Conservation (phyloP, 2,888 invertebrate species). For the Pterostichus niger region DNA sequence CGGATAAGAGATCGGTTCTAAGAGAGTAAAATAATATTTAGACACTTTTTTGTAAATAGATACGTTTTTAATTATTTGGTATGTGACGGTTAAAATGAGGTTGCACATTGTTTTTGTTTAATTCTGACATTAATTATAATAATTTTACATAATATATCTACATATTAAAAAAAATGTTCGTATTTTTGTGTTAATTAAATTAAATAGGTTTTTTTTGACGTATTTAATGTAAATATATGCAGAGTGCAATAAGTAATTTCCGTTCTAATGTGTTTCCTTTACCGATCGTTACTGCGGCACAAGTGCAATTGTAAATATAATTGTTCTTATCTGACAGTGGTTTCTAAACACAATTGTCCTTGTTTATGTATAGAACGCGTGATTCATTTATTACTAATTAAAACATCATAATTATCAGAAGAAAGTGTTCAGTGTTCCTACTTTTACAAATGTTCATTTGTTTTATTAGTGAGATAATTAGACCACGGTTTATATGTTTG, state of each 20-base stretch:
- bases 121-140: too few relatives aligned
- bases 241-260: constrained; percentile 24
- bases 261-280: constrained; percentile 24
- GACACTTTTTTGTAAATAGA: too few relatives aligned
- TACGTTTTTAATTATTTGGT: too few relatives aligned
- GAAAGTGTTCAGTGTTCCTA: constrained; percentile 56
- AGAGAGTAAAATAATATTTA: too few relatives aligned
- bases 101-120: too few relatives aligned
- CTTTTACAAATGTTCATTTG: constrained; percentile 51
- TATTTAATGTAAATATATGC: neutral
- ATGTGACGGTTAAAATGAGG: too few relatives aligned
- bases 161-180: too few relatives aligned
- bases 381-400: constrained; percentile 53
- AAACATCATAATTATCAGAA: constrained; percentile 55
- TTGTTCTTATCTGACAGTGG: constrained; percentile 49
- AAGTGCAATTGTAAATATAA: constrained; percentile 24
- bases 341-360: constrained; percentile 62
- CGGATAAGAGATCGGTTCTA: too few relatives aligned
- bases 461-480: constrained; percentile 35
- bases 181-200: too few relatives aligned
- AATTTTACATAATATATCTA: too few relatives aligned
- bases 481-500: constrained; percentile 4
- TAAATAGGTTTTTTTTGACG: neutral
- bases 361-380: constrained; percentile 48
- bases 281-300: neutral